Base-by-base conservation (phyloP, 2,113 vertebrate genomes). In the Nibea coibor region DNA sequence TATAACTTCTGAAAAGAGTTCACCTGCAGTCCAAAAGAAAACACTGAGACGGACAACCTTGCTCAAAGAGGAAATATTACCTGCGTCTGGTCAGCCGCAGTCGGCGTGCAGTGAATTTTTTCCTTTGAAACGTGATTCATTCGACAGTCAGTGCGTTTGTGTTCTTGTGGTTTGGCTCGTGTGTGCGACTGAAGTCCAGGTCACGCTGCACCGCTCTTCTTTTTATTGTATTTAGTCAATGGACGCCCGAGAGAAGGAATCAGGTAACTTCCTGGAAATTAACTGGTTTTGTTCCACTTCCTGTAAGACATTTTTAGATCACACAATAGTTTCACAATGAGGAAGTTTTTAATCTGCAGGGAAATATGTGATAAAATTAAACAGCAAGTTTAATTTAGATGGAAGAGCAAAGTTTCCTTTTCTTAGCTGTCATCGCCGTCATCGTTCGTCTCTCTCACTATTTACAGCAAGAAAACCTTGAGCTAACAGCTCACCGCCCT, bases 191-290 rank as follows among this genome's bases (percentile, higher is more conserved):
- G 26, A 69, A 42, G 22, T 42, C 26, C 31, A 73, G 47, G 8
- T 47, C 22, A 16, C 22, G n/a, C 15, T 50, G 11, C 19, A 62
- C 19, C 64, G 42, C 31, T 39, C 35, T 39, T 26, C 24, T 7
- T 39, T 72, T 53, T 12, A 19, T 19, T 62, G 10, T 8, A 59
- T 63, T 22, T 45, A 42, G 59, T 63, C 54, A 63, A 48, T 68
- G 54, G 61, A 11, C 59, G 4, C 42, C 1, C 14, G 20, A 54
- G n/a, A 70, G 48, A 51, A 56, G 64, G 59, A 75, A 75, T 80
- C 50, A 0, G 31, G 24, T 76, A 45, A 75, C 81, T 86, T 90
- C 81, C 67, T 87, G 81, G 73, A 82, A 82, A 50, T 39, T 42
- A 28, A 31, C 22, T 48, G 5, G 15, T 54, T 66, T 75, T 56